These are phyloP conservation scores for Actinernus sp. DNA, from an alignment of 92 coral and sea anemone species.

Conservation along the genomic window DNA sequence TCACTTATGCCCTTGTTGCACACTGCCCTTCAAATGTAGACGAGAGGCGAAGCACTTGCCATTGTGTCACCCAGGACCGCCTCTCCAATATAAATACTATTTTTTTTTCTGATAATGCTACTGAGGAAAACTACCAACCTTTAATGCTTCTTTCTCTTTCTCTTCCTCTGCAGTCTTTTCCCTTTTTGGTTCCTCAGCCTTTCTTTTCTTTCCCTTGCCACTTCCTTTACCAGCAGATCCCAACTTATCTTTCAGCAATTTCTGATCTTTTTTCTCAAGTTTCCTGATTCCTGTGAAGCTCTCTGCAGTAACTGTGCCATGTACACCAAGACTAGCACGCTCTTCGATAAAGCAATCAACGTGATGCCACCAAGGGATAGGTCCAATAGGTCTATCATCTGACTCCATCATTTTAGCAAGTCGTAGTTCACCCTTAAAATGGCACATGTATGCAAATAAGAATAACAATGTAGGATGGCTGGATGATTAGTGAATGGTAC, in stretches of 20 bases:
- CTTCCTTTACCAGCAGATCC: conserved; percentile 71
- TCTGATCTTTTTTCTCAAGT: conserved; percentile 82
- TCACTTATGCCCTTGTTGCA: no score
- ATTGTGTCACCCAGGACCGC: no score
- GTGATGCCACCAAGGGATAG: conserved; percentile 94
- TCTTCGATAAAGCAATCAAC: conserved; percentile 79
- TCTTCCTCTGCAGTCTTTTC: conserved; percentile 70
- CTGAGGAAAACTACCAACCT: conserved; percentile 72
- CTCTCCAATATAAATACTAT: no score
- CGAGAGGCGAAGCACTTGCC: no score
- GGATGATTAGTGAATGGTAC: neutral
- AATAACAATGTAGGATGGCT: neutral
- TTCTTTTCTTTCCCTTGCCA: conserved; percentile 66
- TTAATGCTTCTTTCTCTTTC: conserved; percentile 77
- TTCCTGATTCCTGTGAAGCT: conserved; percentile 81
- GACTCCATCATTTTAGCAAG: conserved; percentile 94
- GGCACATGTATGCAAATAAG: neutral
- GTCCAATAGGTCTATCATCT: conserved; percentile 71
- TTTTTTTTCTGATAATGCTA: no score
- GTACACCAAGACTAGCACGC: conserved; percentile 73
- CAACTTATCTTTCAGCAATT: conserved; percentile 76
- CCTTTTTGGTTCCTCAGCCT: conserved; percentile 59
- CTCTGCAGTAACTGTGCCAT: conserved; percentile 73
- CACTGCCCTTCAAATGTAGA: no score
- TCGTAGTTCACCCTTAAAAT: conserved; percentile 84